A percentile compares a stretch with the other conserved stretches of the same genome.
phyloP scores from a whole-genome alignment of 1,140 invertebrate genomes.

The Oryctes rhinoceros region DNA sequence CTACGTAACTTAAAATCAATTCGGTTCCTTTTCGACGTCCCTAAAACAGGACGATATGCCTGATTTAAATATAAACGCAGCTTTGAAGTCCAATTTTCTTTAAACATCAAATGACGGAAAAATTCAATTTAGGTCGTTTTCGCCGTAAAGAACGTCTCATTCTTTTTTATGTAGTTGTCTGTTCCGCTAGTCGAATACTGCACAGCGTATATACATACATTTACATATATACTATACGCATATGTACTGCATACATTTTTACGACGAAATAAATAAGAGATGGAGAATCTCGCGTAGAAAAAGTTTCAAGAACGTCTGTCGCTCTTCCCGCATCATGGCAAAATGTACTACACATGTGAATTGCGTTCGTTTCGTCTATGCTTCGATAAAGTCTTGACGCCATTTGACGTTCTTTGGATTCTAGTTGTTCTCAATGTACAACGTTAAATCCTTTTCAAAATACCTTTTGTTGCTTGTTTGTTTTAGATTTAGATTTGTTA shows the following conservation, averaged over 20 bases:
- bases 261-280: too few species aligned
- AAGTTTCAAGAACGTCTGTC: too few species aligned
- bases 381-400: not conserved
- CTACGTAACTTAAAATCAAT: too few species aligned
- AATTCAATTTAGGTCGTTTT: constrained; percentile 18
- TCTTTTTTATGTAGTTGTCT: too few species aligned
- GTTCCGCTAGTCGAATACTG: too few species aligned
- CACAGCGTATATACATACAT: too few species aligned
- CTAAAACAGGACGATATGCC: not conserved
- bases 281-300: too few species aligned
- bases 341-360: constrained; percentile 7
- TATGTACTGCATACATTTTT: too few species aligned
- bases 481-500: constrained; percentile 5
- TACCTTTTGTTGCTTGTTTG: not conserved
- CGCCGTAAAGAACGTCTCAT: not conserved
- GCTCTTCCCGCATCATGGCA: not conserved
- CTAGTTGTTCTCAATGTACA: not conserved
- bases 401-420: not conserved
- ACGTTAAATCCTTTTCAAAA: not conserved
- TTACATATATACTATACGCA: too few species aligned
- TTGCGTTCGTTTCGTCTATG: not conserved
- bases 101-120: constrained; percentile 8
- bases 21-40: too few species aligned
- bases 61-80: constrained; percentile 11
- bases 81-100: constrained; percentile 5